Evolutionary conservation across 2,113 vertebrate genomes (phyloP), one percentile per base, ranked within the genome.

Genomic region (Ondatra zibethicus): DNA sequence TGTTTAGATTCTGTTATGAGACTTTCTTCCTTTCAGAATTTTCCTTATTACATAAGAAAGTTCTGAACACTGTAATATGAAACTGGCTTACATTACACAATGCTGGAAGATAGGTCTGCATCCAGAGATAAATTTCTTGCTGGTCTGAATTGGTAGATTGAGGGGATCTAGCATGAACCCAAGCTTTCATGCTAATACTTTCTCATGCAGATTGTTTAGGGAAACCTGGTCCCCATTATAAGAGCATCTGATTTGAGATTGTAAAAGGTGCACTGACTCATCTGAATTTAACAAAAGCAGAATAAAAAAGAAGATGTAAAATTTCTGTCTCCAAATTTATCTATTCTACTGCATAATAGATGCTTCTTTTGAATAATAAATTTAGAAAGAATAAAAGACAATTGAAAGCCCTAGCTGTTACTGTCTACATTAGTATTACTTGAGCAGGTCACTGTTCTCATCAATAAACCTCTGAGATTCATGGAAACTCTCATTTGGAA

Each of bases 1-100:
- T 92, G 73, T 70, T 95, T 58, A 92, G 85, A 87, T 91, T 92
- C 25, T 90, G n/a, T 77, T 94, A 19, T 50, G 93, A 91, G n/a
- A 73, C 45, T 21, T 39, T 81, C 52, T 98, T 50, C 36, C 39
- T 75, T 91, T 82, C 5, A 55, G 0, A 42, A 42, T 88, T 92
- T 63, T 81, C 25, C 31, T 70, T 47, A 81, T 86, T 93, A 29
- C 91, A 19, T 80, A 87, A 52, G 88, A 88, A 88, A 36, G 7
- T 73, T 95, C 81, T 88, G 50, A 80, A 70, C 52, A 77, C 0
- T 50, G 19, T 66, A 77, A 93, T 3, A 1, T 82, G 36, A 92
- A 77, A 77, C 5, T 21, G 63, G 7, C 33, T 13, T 81, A 47
- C 0, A 42, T 39, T 42, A 25, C 6, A 47, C 7, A 17, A 63